Base-by-base conservation (phyloP, 2,113 vertebrate species). In the Ctenomys sociabilis region DNA sequence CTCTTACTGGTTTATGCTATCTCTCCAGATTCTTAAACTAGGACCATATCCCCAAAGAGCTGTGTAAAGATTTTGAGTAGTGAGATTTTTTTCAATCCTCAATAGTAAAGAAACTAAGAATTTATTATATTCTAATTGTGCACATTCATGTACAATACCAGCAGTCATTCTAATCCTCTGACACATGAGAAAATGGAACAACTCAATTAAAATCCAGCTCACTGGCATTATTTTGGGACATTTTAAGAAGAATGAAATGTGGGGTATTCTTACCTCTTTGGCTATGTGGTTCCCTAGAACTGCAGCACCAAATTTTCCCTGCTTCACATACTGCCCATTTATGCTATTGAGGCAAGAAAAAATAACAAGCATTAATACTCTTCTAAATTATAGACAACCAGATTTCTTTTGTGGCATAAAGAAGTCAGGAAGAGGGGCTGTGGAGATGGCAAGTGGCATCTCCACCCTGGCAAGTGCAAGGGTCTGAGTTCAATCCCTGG, bases 261-360 rank as follows among this genome's bases (percentile, higher is more conserved):
- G 22, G 83, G 64, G 11, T 8, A 85, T 64, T 96, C 98, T 99
- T 96, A 99, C 99, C 99, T 99, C 99, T 98, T 97, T 99, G 84
- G 98, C 97, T 11, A 98, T 16, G 3, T 99, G 99, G 97, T 97
- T 99, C 77, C 99, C 99, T 97, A 99, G 98, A 1, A 99, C 98
- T 0, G 99, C 99, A 17, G 99, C 99, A 98, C 99, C 99, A 80
- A 99, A 99, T 98, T 99, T 99, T 52, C 99, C 99, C 96, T 99
- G 99, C 97, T 99, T 99, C 97, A 98, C 81, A 90, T 99, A 99
- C 70, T 99, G 99, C 96, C 99, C 99, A 3, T 99, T 99, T 90
- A 98, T 98, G 95, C 99, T 99, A 98, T 1, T 97, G 85, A 96
- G 73, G 96, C 19, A 98, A 90, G 3, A 26, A 97, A n/a, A 75